These are phyloP conservation scores for Papilio glaucus DNA, from an alignment of 1,140 invertebrate genomes.

Conservation along the genomic window DNA sequence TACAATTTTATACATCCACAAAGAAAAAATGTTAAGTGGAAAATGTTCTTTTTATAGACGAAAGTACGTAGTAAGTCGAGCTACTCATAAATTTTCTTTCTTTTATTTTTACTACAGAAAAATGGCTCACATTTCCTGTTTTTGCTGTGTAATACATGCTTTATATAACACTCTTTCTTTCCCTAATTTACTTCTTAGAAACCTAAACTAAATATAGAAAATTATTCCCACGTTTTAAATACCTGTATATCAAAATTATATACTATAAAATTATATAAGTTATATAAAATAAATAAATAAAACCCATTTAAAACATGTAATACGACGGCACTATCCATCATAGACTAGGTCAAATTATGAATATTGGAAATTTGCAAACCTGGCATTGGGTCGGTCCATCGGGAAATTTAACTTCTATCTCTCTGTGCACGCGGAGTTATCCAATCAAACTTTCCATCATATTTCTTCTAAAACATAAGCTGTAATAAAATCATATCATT, in stretches of 20 bases:
- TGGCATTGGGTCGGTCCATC: constrained; percentile 15
- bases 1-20: too few relatives aligned
- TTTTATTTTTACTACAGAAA: too few relatives aligned
- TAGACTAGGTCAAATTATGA: not conserved
- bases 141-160: too few relatives aligned
- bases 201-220: too few relatives aligned
- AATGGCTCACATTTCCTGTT: too few relatives aligned
- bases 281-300: too few relatives aligned
- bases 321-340: constrained; percentile 1
- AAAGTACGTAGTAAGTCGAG: too few relatives aligned
- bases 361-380: constrained; percentile 30
- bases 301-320: not conserved
- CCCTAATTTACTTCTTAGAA: not conserved
- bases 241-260: too few relatives aligned
- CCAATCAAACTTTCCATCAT: constrained; percentile 19
- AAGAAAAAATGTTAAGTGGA: not conserved
- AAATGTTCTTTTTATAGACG: too few relatives aligned
- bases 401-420: constrained; percentile 28
- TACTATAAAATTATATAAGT: too few relatives aligned
- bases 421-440: not conserved
- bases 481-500: not conserved
- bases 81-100: too few relatives aligned
- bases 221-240: too few relatives aligned
- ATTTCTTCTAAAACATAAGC: constrained; percentile 5
- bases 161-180: constrained; percentile 9